Evolutionary conservation across 2,113 vertebrate species (phyloP).

Genomic region (Acrocephalus kingi): DNA sequence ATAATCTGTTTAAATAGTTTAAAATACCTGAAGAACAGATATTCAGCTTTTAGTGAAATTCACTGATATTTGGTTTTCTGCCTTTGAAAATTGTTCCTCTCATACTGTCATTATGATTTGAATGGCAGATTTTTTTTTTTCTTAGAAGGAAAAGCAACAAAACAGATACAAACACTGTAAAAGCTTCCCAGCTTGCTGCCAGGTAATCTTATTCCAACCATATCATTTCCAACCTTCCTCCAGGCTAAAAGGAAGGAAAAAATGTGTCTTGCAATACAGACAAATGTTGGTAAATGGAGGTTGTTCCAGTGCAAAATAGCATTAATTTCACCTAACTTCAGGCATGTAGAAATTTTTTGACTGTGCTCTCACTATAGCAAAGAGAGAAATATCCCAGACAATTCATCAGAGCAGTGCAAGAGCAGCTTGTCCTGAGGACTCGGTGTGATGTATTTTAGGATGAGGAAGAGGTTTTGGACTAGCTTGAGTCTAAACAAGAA

Average conservation of each 20-base stretch:
- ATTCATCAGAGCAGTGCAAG: not conserved
- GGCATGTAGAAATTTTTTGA: not conserved
- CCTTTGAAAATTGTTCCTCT: not conserved
- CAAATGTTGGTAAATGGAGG: not conserved
- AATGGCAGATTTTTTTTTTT: not conserved
- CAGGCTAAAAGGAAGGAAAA: not conserved
- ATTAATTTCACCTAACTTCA: not conserved
- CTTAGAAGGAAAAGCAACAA: not conserved
- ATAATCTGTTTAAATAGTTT: not conserved
- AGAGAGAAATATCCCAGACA: not conserved
- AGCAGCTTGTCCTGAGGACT: not conserved
- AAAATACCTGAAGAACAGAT: not conserved
- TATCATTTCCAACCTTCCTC: not conserved
- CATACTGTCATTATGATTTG: not conserved
- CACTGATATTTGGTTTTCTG: not conserved
- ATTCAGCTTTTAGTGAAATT: not conserved
- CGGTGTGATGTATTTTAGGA: not conserved
- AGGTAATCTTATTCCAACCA: not conserved
- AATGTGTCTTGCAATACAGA: not conserved
- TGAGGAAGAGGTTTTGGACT: not conserved
- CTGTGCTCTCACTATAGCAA: fast-evolving
- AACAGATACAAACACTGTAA: not conserved
- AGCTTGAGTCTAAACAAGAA: not conserved
- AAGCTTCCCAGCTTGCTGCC: not conserved
- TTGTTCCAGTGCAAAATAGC: not conserved